phyloP scores from a whole-genome alignment of 2,888 invertebrate genomes.

The Drosophila trichaetosa region DNA sequence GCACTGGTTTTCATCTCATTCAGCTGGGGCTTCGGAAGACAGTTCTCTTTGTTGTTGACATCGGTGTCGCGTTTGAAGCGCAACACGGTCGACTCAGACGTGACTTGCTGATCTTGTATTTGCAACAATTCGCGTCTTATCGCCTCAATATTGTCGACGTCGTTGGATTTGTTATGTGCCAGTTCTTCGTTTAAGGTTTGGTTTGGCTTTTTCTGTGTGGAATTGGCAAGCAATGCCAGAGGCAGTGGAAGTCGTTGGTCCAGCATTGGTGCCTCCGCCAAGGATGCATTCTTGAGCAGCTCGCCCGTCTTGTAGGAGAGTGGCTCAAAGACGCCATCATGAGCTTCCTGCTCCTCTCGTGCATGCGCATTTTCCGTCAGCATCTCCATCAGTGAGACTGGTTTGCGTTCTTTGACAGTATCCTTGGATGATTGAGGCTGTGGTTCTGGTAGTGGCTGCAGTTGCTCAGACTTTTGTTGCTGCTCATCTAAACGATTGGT shows the following conservation, averaged over 20 bases:
- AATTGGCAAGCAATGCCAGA: constrained; percentile 78
- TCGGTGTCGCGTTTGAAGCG: constrained; percentile 70
- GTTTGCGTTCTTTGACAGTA: constrained; percentile 35
- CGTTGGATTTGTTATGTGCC: constrained; percentile 26
- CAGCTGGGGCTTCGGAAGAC: constrained; percentile 71
- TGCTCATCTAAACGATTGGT: constrained; percentile 57
- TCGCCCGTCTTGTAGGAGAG: constrained; percentile 83
- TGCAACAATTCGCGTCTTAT: constrained; percentile 83
- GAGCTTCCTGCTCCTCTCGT: constrained; percentile 68
- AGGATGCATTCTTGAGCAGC: constrained; percentile 39
- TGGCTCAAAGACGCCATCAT: constrained; percentile 78
- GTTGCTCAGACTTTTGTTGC: constrained; percentile 12
- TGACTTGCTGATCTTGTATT: constrained; percentile 38
- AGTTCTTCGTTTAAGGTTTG: constrained; percentile 24
- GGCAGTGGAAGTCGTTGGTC: constrained; percentile 80
- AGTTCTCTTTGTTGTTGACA: constrained; percentile 59
- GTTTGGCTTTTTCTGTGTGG: constrained; percentile 61
- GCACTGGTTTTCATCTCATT: constrained; percentile 41
- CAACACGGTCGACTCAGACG: constrained; percentile 20
- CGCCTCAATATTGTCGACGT: constrained; percentile 74
- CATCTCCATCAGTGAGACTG: constrained; percentile 73
- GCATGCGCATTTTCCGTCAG: constrained; percentile 69
- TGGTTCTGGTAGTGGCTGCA: constrained; percentile 8
- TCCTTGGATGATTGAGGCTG: constrained; percentile 20
- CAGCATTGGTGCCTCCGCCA: constrained; percentile 24